Evolutionary conservation across 2,797 vertebrate genomes (phyloP).

Genomic region (Bradypodion pumilum): DNA sequence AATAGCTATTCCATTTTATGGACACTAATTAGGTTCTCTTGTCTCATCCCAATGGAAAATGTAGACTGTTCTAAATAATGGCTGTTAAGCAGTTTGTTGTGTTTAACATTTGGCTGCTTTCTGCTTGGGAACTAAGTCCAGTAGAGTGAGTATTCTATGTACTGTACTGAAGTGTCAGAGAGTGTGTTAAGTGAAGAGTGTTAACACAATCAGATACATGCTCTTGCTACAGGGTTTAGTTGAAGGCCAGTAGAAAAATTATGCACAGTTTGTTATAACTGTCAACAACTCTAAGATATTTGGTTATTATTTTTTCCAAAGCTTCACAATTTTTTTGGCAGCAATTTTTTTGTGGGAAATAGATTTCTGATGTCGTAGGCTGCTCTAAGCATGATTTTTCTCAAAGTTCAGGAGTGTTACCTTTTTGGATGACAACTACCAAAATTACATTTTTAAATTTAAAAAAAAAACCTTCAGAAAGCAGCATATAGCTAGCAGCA

Average conservation of each 20-base stretch:
- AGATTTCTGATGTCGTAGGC: rapidly evolving
- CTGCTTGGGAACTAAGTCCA: conserved; percentile 14
- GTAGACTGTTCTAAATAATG: background rate
- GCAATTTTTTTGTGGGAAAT: rapidly evolving
- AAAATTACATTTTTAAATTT: too few species aligned
- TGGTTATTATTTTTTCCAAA: background rate
- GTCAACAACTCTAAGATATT: background rate
- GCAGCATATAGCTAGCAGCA: too few species aligned
- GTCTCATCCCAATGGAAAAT: conserved; percentile 1
- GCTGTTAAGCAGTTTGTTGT: background rate
- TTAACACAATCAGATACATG: background rate
- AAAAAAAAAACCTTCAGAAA: too few species aligned
- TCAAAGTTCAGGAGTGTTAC: too few species aligned
- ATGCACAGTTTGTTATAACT: background rate
- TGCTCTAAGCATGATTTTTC: background rate
- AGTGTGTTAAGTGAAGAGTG: background rate
- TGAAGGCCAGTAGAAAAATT: background rate
- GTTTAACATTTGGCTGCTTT: background rate
- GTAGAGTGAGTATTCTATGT: background rate
- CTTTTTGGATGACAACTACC: too few species aligned
- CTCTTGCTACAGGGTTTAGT: conserved; percentile 18
- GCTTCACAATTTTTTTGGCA: background rate
- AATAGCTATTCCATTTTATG: too few species aligned
- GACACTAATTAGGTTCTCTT: background rate
- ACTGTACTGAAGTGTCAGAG: background rate